phyloP scores from a whole-genome alignment of 2,113 vertebrate genomes.

The Peucedramus taeniatus region DNA sequence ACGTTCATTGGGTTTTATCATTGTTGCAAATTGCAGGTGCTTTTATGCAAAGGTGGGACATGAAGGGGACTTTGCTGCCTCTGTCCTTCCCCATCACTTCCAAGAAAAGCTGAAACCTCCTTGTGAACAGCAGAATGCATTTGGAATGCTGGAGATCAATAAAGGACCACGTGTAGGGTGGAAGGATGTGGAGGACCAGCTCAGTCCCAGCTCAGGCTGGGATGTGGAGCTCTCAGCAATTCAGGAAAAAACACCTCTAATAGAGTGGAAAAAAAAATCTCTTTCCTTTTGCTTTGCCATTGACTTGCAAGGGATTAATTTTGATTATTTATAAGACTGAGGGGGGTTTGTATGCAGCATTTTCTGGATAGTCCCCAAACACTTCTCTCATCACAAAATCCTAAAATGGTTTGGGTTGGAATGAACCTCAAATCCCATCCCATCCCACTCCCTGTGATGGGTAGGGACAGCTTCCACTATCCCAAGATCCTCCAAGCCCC shows the following conservation, averaged over 20 bases:
- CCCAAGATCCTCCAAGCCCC: accelerated
- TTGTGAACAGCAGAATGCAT: accelerated
- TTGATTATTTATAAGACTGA: not conserved
- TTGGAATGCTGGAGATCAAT: not conserved
- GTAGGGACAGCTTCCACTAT: accelerated
- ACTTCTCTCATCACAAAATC: not conserved
- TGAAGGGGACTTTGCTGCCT: not conserved
- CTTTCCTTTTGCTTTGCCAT: not conserved
- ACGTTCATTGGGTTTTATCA: constrained; percentile 27
- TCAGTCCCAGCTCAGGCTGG: not conserved
- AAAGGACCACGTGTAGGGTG: accelerated
- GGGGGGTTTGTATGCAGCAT: not conserved
- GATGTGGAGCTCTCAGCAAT: not conserved
- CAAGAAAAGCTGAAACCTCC: not conserved
- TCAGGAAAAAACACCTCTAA: not conserved
- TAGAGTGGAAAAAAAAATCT: accelerated
- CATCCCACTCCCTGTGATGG: accelerated
- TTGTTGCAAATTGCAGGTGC: constrained; percentile 42
- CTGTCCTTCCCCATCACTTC: not conserved
- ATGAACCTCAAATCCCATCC: not conserved
- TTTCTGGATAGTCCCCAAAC: not conserved
- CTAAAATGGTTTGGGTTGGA: not conserved
- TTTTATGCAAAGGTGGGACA: constrained; percentile 32
- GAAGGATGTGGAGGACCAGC: not conserved
- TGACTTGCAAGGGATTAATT: not conserved